Base-by-base conservation (phyloP, 2,797 vertebrate species). In the Chelonia mydas region DNA sequence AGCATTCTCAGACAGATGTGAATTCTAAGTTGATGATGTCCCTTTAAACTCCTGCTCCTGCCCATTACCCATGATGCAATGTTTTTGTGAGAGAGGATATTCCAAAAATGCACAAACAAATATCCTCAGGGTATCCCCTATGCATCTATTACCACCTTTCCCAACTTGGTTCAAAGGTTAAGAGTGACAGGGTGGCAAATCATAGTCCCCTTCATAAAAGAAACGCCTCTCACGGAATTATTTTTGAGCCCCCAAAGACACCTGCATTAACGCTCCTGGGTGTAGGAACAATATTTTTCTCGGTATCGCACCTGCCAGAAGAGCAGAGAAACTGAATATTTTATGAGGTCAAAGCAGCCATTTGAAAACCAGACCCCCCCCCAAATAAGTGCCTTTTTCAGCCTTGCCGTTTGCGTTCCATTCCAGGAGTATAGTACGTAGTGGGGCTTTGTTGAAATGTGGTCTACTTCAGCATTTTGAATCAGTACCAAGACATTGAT, bases 261-360 rank as follows among this genome's bases (percentile, higher is more conserved):
- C 93, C 93, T 96, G 76, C 81, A 81, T 61, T 90, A 89, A 96
- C 95, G 89, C 92, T 97, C 92, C 96, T 81, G n/a, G 86, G 45
- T 90, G 90, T 95, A 95, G 96, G 45, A 77, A 31, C 45, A 77
- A 92, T 84, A 55, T 87, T 95, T 95, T 96, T 86, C 92, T 88
- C 90, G 83, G 94, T 95, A 95, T 93, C 78, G 49, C 54, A 76
- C 88, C 49, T 95, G 93, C 94, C 85, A 97, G 68, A 91, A 91
- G 83, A 83, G 84, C 31, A 93, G 92, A 94, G 94, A 95, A 95
- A 94, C 93, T 86, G 97, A 97, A 96, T 95, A 86, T 93, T 95
- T 59, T 84, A 95, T 86, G 90, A 84, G 95, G 79, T 96, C 94
- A 96, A 86, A 94, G 86, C 92, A 93, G 80, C 45, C 57, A 41